Base-by-base conservation (phyloP, 2,888 invertebrate genomes). In the Hypomecis atomaria region DNA sequence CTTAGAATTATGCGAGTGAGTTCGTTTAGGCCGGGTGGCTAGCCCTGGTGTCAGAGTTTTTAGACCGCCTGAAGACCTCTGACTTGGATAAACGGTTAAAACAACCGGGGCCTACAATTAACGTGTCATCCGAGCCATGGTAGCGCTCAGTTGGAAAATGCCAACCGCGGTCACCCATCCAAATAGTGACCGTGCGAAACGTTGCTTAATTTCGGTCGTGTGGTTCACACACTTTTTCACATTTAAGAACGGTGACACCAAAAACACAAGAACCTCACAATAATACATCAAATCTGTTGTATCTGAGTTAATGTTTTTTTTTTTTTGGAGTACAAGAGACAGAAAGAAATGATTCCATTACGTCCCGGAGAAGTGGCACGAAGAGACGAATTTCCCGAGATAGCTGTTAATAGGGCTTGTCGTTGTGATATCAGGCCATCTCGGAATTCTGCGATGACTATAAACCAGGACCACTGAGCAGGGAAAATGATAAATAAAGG, bases 271-370 rank as follows among this genome's bases (percentile, higher is more conserved):
- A 43, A 63, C 38, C 58, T 59, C 44, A 59, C 40, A 59, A 59
- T 55, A 64, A 64, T 40, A 38, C 34, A n/a, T 45, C 59, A 50
- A 38, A 59, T 59, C 45, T 42, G 40, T 55, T 49, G 50, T 62
- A 33, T 52, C 62, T 63, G 49, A 64, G 55, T 59, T 52, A 64
- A 64, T 59, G 45, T 56, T 64, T 63, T 63, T 64, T 64, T 54
- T 23, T 3, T 23, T 23, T n/a, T n/a, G n/a, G n/a, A 23, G 40
- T 50, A 37, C 54, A 55, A 59, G 54, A 54, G 54, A 50, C 59
- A 36, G 50, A 64, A 64, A 64, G 64, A 64, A 64, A 64, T 64
- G 59, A 64, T 62, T 52, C 64, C 59, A 64, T 64, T 64, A 64
- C 56, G 59, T 36, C 49, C 50, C 55, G 55, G 55, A 50, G 59